Evolutionary conservation across 2,797 vertebrate genomes (phyloP), one percentile per base, ranked within the genome.

Genomic region (Sebastes diaconus): DNA sequence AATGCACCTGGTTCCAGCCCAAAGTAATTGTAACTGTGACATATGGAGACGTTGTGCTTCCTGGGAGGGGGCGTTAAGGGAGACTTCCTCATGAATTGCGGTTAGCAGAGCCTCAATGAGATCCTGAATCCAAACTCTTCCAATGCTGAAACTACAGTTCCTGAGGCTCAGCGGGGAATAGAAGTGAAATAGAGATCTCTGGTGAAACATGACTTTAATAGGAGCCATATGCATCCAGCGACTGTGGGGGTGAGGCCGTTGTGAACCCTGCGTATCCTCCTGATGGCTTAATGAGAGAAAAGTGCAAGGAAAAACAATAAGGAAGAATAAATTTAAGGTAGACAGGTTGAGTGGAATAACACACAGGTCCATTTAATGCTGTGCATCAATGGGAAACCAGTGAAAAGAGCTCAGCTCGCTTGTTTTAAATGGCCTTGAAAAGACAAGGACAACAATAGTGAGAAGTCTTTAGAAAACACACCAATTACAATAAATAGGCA

Each of bases 141-240:
- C 64, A 73, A 84, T 73, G 81, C 74, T 88, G 77, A 90, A 86
- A 87, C 86, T 90, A 89, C 72, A 90, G 83, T 83, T 85, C 61
- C 84, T n/a, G 60, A 70, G 79, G 87, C 87, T 89, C 91, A 90
- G 83, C 58, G 25, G 92, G 90, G 88, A 92, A 91, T 81, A 80
- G 58, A 55, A 90, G 87, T 88, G 90, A 93, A 93, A 93, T 58
- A 72, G 89, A 89, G 91, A 92, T 88, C 81, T 91, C 71, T 91
- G 90, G 66, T 90, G 89, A 89, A 93, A 93, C 92, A 86, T 68
- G 84, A 69, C 50, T 92, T 92, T 95, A 95, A 95, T 94, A 87
- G 87, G 85, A 95, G 91, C 93, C 94, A 95, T 90, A 92, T 94
- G 94, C 81, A 91, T 86, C 79, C 81, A 64, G 25, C 85, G 90